Conservation (phyloP, 1,140 invertebrate genomes). For the Drosophila bocki region DNA sequence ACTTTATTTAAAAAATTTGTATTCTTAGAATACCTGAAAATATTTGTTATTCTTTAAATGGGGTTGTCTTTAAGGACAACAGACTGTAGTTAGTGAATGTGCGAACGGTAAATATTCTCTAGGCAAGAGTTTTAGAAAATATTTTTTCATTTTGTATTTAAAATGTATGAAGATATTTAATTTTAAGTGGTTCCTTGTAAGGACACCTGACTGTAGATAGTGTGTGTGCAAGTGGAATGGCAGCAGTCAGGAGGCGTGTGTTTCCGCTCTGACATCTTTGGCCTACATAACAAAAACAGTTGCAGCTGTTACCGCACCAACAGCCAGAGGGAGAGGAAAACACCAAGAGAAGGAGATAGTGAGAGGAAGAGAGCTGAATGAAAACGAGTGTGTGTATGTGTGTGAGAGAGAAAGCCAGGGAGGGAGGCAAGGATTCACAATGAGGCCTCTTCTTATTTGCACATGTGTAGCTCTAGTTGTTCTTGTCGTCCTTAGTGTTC, state of each 20-base stretch:
- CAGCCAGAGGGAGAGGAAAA: slow-evolving; percentile 2
- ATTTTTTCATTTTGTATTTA: not conserved
- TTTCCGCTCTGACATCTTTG: slow-evolving; percentile 62
- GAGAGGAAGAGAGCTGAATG: slow-evolving; percentile 3
- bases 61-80: too few relatives aligned
- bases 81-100: too few relatives aligned
- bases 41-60: too few relatives aligned
- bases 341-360: not conserved
- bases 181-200: not conserved
- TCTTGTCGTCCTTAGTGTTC: slow-evolving; percentile 26
- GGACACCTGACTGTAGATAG: slow-evolving; percentile 9
- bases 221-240: slow-evolving; percentile 44
- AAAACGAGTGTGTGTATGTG: not conserved
- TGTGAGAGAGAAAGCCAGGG: not conserved
- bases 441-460: slow-evolving; percentile 63
- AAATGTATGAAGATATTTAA: too few relatives aligned
- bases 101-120: too few relatives aligned
- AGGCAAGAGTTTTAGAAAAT: too few relatives aligned
- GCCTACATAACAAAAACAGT: slow-evolving; percentile 80
- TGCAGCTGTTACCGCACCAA: slow-evolving; percentile 68
- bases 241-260: slow-evolving; percentile 34
- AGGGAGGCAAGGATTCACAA: slow-evolving; percentile 30
- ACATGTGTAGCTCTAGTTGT: slow-evolving; percentile 56
- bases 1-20: too few relatives aligned
- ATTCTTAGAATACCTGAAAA: too few relatives aligned